Evolutionary conservation across 2,888 invertebrate species (phyloP), one percentile per base, ranked within the genome.

Genomic region (Dascillus cervinus): DNA sequence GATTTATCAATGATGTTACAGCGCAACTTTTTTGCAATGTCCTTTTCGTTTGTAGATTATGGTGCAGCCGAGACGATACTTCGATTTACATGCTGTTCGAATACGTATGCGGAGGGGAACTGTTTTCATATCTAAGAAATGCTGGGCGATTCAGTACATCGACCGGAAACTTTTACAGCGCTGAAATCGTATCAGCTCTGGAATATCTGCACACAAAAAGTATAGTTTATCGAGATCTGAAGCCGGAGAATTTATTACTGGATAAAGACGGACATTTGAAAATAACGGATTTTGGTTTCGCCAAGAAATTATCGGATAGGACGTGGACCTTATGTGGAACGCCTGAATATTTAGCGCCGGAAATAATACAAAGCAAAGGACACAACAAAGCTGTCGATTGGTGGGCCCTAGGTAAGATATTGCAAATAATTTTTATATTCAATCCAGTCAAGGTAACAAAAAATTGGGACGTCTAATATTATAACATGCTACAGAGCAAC

Each of bases 331-430:
- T 95, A 25, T 95, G 95, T 60, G 95, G 95, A 1, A 97, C 97
- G 1, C 95, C 96, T 0, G 96, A 97, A 64, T 97, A 97, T 65
- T 71, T 97, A 43, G 96, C 97, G 24, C 91, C 91, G 8, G 95
- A 96, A 69, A 94, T 96, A 45, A 95, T 96, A 50, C 94, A 92
- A 64, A 91, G 91, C 52, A 94, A 94, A 71, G 97, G 97, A 19
- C 96, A 97, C 68, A 96, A 96, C 61, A 92, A 89, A 62, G 94
- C 94, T 4, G 96, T 97, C 1, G 97, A 97, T 62, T 97, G 95
- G 94, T 97, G 96, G 96, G 95, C 96, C 11, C 71, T 97, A 56
- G 96, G 86, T 86, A 63, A 65, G 70, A 52, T n/a, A n/a, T n/a
- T n/a, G n/a, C n/a, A n/a, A n/a, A n/a, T n/a, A n/a, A n/a, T n/a